phyloP scores from a whole-genome alignment of 2,888 invertebrate species.

The Oconnorella tubifera region DNA sequence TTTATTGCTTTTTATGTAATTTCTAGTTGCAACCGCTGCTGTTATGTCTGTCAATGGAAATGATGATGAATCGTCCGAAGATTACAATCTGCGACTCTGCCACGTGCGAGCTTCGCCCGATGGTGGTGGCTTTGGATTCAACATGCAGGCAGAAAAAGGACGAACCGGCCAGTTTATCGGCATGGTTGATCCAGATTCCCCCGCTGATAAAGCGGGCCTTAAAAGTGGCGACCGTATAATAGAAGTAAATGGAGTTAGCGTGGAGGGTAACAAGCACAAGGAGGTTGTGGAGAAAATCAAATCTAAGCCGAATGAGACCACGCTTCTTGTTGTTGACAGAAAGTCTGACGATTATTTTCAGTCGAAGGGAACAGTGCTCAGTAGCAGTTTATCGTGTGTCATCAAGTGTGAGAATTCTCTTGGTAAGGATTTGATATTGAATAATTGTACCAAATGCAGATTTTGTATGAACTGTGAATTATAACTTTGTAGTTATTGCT shows the following conservation, averaged over 20 bases:
- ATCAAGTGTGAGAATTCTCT: background rate
- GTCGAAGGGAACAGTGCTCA: slow-evolving; percentile 61
- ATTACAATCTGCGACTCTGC: slow-evolving; percentile 17
- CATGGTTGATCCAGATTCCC: slow-evolving; percentile 24
- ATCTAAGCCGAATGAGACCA: slow-evolving; percentile 72
- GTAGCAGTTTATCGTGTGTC: slow-evolving; percentile 1
- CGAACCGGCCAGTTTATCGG: slow-evolving; percentile 24
- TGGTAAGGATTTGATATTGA: too few species aligned
- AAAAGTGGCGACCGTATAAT: slow-evolving; percentile 26
- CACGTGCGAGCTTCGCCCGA: slow-evolving; percentile 19
- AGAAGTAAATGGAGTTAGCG: slow-evolving; percentile 26
- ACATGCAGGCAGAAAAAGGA: slow-evolving; percentile 25
- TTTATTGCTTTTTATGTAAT: too few species aligned
- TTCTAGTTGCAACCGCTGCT: background rate
- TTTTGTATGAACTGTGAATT: too few species aligned
- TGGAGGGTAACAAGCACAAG: slow-evolving; percentile 9
- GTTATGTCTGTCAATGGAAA: background rate
- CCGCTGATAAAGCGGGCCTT: slow-evolving; percentile 24
- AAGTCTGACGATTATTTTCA: slow-evolving; percentile 71
- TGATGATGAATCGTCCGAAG: background rate
- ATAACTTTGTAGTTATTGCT: too few species aligned
- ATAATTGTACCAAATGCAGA: too few species aligned
- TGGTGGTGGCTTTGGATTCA: slow-evolving; percentile 29
- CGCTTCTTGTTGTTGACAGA: slow-evolving; percentile 77
- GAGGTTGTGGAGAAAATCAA: slow-evolving; percentile 91